Evolutionary conservation across 2,888 invertebrate genomes (phyloP).

Genomic region (Thereva nobilitata): DNA sequence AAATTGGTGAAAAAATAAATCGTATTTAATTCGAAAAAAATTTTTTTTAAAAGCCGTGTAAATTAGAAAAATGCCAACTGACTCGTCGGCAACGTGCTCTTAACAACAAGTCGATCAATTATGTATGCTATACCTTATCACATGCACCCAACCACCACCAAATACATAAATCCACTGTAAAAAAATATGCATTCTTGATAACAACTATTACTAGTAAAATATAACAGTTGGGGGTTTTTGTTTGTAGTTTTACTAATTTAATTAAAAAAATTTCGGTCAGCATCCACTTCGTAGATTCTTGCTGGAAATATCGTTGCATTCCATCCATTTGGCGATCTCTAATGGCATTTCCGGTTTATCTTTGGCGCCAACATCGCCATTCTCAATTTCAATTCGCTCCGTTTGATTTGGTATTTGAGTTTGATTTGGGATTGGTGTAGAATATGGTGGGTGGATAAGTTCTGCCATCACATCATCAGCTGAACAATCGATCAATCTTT

Average conservation of each 20-base stretch:
- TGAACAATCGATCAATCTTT: constrained; percentile 60
- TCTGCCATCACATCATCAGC: constrained; percentile 60
- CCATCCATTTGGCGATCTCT: constrained; percentile 71
- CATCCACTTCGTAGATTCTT: constrained; percentile 63
- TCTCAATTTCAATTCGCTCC: constrained; percentile 44
- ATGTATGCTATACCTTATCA: too few species aligned
- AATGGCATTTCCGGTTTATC: constrained; percentile 65
- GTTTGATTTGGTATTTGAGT: constrained; percentile 2
- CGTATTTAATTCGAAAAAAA: too few species aligned
- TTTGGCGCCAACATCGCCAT: constrained; percentile 50
- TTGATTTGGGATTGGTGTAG: background rate
- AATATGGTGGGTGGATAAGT: constrained; percentile 47
- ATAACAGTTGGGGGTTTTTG: constrained; percentile 2
- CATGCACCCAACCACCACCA: too few species aligned
- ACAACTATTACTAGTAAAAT: background rate
- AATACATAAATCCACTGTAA: too few species aligned
- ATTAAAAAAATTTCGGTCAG: constrained; percentile 46
- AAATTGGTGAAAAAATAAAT: too few species aligned
- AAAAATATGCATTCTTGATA: too few species aligned
- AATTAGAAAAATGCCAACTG: too few species aligned
- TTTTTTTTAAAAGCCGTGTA: too few species aligned
- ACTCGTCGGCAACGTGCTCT: too few species aligned
- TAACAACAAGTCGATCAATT: too few species aligned
- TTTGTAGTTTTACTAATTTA: background rate
- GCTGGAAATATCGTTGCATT: constrained; percentile 73